These are phyloP conservation scores for Lordiphosa andalusiaca DNA, from an alignment of 2,888 invertebrate genomes.

Conservation along the genomic window DNA sequence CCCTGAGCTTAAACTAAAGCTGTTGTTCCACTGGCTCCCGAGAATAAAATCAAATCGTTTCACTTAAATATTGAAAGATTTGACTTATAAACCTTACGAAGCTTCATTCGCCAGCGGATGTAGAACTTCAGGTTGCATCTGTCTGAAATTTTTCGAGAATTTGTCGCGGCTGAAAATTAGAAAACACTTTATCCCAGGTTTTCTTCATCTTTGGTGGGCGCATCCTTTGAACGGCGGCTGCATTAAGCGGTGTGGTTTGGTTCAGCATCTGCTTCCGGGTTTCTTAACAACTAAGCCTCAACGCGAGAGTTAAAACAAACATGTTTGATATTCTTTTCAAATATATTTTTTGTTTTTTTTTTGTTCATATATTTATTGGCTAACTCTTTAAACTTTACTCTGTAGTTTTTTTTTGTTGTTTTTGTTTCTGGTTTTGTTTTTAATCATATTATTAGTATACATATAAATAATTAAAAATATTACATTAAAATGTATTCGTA, in stretches of 20 bases:
- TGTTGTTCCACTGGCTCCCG: too few relatives aligned
- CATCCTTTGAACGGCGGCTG: too few relatives aligned
- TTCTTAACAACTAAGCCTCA: constrained; percentile 43
- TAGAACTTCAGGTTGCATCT: too few relatives aligned
- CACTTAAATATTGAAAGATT: too few relatives aligned
- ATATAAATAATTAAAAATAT: constrained; percentile 80
- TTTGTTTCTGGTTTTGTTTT: constrained; percentile 63
- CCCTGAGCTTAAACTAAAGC: too few relatives aligned
- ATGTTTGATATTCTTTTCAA: constrained; percentile 69
- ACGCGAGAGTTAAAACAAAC: constrained; percentile 43
- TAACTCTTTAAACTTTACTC: constrained; percentile 75
- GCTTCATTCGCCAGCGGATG: too few relatives aligned
- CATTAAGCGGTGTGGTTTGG: not conserved
- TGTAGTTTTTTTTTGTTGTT: constrained; percentile 65
- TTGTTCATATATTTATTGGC: constrained; percentile 77
- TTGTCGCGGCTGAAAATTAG: too few relatives aligned
- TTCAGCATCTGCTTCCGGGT: not conserved
- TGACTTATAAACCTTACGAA: too few relatives aligned
- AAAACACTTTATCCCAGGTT: too few relatives aligned
- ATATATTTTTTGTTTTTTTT: constrained; percentile 78
- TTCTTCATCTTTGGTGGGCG: too few relatives aligned
- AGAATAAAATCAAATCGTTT: too few relatives aligned
- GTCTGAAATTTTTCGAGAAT: too few relatives aligned
- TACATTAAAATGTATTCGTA: constrained; percentile 79
- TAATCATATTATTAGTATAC: constrained; percentile 78